Evolutionary conservation across 53 echinoderm and acorn worm genomes (phyloP), one percentile per base, ranked within the genome.

Genomic region (Echinarachnius parma): DNA sequence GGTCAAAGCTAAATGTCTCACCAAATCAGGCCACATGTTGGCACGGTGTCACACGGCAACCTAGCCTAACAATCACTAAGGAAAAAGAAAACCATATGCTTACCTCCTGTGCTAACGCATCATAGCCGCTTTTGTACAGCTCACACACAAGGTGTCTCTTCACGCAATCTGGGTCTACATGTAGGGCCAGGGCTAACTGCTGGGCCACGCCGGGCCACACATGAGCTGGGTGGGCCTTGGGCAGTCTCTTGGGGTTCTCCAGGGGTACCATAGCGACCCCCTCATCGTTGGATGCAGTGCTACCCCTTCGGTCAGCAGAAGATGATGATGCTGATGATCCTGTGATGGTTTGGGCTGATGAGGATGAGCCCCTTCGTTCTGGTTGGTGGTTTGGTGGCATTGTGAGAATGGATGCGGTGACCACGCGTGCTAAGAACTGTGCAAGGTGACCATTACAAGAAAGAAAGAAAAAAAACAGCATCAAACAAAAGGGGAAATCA

Each of bases 121-220:
- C 98, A 72, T 98, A 98, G 8, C 98, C 98, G 60, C 89, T 88
- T 49, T 58, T 84, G 59, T 88, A 98, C 52, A 98, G 84, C 83
- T 98, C 88, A 55, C 88, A 85, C 10, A 88, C 88, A 60, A 90
- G 84, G 42, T 88, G 98, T 33, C 88, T 79, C 77, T 98, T 98
- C 37, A 92, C 66, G 10, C 64, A 22, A 49, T 98, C 98, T 5
- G 79, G 61, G 50, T 92, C 98, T 15, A 83, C 86, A 28, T 64
- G 52, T 33, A 88, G 76, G 3, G 80, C 85, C 34, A 91, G 75
- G 27, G 84, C 98, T 37, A 98, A 60, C 60, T 92, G 91, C 37
- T 81, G 55, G 44, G 78, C 92, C 26, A 61, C 74, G n/a, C 35
- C 72, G 11, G 91, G 91, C 98, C 98, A 98, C 1, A 77, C 48